A percentile compares a stretch with the other conserved stretches of the same genome.
Evolutionary conservation across 2,888 invertebrate genomes (phyloP).

Genomic region (Scrobipalpa atriplicella): DNA sequence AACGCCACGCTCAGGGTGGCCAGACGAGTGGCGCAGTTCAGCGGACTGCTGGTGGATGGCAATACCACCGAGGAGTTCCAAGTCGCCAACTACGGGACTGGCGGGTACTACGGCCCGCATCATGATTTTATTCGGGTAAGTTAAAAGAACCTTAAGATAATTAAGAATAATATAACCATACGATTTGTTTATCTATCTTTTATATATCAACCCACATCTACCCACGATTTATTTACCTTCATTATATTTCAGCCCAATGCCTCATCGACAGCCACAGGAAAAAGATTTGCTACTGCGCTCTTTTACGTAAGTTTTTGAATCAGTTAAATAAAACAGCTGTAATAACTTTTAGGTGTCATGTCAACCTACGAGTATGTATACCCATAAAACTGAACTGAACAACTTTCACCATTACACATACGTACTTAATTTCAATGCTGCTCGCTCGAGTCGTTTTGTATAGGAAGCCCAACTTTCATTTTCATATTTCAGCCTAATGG

Average conservation of each 20-base stretch:
- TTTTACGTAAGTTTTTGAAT: background rate
- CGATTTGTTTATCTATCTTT: too few relatives aligned
- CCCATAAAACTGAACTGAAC: too few relatives aligned
- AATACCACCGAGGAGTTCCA: constrained; percentile 95
- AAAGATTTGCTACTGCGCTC: background rate
- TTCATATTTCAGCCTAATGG: too few relatives aligned
- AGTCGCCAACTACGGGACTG: constrained; percentile 97
- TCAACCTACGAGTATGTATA: too few relatives aligned
- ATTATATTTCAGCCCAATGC: background rate
- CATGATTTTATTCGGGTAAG: constrained; percentile 90
- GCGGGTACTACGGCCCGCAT: constrained; percentile 97
- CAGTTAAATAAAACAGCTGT: background rate
- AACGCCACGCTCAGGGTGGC: constrained; percentile 86
- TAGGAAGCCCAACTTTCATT: too few relatives aligned
- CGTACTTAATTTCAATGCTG: too few relatives aligned
- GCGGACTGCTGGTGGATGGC: constrained; percentile 86
- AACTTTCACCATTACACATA: too few relatives aligned
- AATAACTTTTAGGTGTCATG: too few relatives aligned
- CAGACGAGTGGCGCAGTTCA: constrained; percentile 89
- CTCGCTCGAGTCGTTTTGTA: too few relatives aligned
- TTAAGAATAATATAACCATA: too few relatives aligned
- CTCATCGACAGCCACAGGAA: constrained; percentile 45
- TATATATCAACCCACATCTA: too few relatives aligned
- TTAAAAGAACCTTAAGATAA: constrained; percentile 24
- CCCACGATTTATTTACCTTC: too few relatives aligned